These are phyloP conservation scores for Drosophila multiciliata DNA, from an alignment of 2,888 invertebrate genomes.

Conservation along the genomic window DNA sequence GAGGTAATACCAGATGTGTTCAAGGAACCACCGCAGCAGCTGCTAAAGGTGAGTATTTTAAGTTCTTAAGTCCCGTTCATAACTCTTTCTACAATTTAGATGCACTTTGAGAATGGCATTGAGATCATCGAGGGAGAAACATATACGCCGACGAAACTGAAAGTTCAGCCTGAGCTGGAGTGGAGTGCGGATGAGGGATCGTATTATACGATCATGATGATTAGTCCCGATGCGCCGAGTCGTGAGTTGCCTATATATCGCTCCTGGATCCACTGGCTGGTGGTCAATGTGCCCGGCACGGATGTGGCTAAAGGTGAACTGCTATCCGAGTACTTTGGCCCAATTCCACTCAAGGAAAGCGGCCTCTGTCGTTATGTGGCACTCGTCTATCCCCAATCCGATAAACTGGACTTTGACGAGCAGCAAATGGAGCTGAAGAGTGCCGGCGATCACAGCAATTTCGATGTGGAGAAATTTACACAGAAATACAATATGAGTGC, in stretches of 20 bases:
- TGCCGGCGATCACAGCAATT: conserved; percentile 85
- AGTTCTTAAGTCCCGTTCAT: rapidly evolving
- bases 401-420: conserved; percentile 87
- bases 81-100: conserved; percentile 30
- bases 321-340: conserved; percentile 91
- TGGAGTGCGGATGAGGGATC: conserved; percentile 68
- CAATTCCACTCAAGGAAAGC: conserved; percentile 91
- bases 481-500: conserved; percentile 90
- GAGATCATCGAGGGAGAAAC: conserved; percentile 88
- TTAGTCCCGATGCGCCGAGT: conserved; percentile 95
- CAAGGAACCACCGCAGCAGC: conserved; percentile 62
- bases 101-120: conserved; percentile 81
- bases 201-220: conserved; percentile 78
- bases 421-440: conserved; percentile 64
- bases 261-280: conserved; percentile 97
- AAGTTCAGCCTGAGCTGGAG: conserved; percentile 71
- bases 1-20: conserved; percentile 71
- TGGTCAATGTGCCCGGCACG: conserved; percentile 92
- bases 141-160: conserved; percentile 88
- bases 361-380: conserved; percentile 92
- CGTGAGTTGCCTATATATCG: conserved; percentile 91
- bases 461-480: conserved; percentile 82
- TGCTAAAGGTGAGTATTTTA: conserved; percentile 52
- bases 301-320: conserved; percentile 90
- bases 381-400: conserved; percentile 89